phyloP scores from a whole-genome alignment of 1,140 invertebrate species.

The Stenopsyche tienmushanensis region DNA sequence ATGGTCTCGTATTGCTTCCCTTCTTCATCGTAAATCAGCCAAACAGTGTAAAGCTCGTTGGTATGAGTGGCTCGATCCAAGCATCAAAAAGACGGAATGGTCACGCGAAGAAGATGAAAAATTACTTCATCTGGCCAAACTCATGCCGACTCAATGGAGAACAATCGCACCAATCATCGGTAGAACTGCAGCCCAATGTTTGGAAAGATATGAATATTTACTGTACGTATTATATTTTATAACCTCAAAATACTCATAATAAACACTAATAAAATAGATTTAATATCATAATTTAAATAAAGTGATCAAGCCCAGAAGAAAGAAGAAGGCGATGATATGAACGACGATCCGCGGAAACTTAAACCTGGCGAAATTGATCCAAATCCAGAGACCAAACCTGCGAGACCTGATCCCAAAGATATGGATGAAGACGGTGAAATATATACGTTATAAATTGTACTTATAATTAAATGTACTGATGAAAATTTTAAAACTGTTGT shows the following conservation, averaged over 20 bases:
- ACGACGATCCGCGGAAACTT: conserved; percentile 93
- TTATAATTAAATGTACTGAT: background rate
- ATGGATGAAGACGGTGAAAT: conserved; percentile 97
- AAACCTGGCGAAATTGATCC: conserved; percentile 99
- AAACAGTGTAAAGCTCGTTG: conserved; percentile 99
- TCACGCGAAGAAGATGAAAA: conserved; percentile 99
- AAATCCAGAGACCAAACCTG: conserved; percentile 99
- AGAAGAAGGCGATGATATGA: conserved; percentile 90
- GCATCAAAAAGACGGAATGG: conserved; percentile 99
- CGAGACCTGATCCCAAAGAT: conserved; percentile 98
- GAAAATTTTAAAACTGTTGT: background rate
- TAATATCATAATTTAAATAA: background rate
- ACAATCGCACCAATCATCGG: conserved; percentile 99
- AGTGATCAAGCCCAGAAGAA: conserved; percentile 98
- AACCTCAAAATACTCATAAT: background rate
- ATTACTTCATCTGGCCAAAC: conserved; percentile 93
- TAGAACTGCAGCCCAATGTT: conserved; percentile 95
- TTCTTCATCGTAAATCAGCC: conserved; percentile 97
- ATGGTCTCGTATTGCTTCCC: conserved; percentile 98
- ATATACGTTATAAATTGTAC: conserved; percentile 13
- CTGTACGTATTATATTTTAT: conserved; percentile 66
- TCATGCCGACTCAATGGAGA: conserved; percentile 99
- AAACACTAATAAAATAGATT: conserved; percentile 9
- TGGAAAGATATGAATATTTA: conserved; percentile 96
- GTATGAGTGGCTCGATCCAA: conserved; percentile 99